Conservation (phyloP, 2,888 invertebrate species). For the Agriopis aurantiaria region DNA sequence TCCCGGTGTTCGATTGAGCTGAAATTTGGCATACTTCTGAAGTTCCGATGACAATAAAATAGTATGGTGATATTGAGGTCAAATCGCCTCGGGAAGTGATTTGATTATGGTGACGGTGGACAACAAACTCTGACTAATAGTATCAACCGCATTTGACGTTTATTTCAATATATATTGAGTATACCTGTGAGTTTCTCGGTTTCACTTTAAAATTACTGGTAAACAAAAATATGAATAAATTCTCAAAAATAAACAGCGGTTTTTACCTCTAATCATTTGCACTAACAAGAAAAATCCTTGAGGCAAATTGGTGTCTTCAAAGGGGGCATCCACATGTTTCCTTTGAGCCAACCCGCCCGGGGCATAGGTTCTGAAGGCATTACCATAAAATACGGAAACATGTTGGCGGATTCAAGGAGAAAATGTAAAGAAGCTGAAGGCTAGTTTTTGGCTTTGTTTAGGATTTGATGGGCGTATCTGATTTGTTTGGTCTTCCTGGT, state of each 20-base stretch:
- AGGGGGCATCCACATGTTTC: slow-evolving; percentile 26
- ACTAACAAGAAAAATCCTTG: slow-evolving; percentile 27
- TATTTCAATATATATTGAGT: too few species aligned
- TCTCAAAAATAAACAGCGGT: not conserved
- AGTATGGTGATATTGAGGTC: too few species aligned
- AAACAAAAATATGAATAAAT: not conserved
- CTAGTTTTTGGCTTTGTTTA: slow-evolving; percentile 26
- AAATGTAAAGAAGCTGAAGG: slow-evolving; percentile 16
- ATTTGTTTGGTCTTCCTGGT: slow-evolving; percentile 2
- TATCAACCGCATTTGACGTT: too few species aligned
- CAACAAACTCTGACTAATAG: not conserved
- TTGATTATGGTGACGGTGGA: too few species aligned
- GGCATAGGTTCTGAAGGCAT: slow-evolving; percentile 23
- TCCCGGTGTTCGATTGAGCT: too few species aligned
- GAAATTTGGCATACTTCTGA: too few species aligned
- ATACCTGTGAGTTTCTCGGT: not conserved
- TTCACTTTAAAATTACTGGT: not conserved
- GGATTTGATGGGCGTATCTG: slow-evolving; percentile 6
- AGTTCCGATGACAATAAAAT: too few species aligned
- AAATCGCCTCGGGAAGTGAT: too few species aligned
- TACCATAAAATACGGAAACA: slow-evolving; percentile 32
- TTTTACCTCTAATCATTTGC: slow-evolving; percentile 10
- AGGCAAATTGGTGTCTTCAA: slow-evolving; percentile 24
- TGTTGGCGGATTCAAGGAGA: slow-evolving; percentile 17
- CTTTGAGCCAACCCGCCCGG: slow-evolving; percentile 16